Evolutionary conservation across 2,888 invertebrate genomes (phyloP).

Genomic region (Galerucella pusilla): DNA sequence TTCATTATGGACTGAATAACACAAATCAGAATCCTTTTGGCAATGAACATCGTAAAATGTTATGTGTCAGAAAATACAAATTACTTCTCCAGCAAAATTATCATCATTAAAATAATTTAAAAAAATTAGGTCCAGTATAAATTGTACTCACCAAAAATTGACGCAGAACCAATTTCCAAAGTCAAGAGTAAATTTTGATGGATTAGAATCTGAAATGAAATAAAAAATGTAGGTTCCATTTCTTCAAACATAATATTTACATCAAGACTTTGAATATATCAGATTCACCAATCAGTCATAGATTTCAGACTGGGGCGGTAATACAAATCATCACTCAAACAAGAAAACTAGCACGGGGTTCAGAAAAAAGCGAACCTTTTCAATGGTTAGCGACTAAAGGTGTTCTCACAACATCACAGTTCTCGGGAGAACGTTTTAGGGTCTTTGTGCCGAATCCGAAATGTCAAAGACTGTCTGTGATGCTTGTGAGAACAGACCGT

Average conservation of each 20-base stretch:
- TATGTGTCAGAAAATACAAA: slow-evolving; percentile 39
- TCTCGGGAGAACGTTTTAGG: no score
- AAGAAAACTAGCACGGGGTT: no score
- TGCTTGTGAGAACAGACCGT: no score
- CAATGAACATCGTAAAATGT: slow-evolving; percentile 50
- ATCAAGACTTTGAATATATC: slow-evolving; percentile 6
- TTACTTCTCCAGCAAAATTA: slow-evolving; percentile 14
- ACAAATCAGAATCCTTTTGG: slow-evolving; percentile 53
- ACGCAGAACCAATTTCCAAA: background rate
- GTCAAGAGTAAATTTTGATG: background rate
- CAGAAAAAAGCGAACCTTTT: no score
- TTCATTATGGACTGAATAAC: background rate
- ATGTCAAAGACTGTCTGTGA: no score
- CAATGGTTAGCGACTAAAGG: no score
- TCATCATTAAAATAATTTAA: slow-evolving; percentile 11
- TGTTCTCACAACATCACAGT: no score
- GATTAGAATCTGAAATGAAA: background rate
- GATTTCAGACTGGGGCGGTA: slow-evolving; percentile 49
- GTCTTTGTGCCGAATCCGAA: no score
- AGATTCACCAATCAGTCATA: slow-evolving; percentile 42
- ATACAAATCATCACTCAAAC: slow-evolving; percentile 40
- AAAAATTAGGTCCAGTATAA: background rate
- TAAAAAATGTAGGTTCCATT: background rate
- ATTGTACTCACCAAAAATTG: background rate
- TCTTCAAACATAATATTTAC: background rate